Evolutionary conservation across 1,140 invertebrate genomes (phyloP), one percentile per base, ranked within the genome.

Genomic region (Cydia pomonella): DNA sequence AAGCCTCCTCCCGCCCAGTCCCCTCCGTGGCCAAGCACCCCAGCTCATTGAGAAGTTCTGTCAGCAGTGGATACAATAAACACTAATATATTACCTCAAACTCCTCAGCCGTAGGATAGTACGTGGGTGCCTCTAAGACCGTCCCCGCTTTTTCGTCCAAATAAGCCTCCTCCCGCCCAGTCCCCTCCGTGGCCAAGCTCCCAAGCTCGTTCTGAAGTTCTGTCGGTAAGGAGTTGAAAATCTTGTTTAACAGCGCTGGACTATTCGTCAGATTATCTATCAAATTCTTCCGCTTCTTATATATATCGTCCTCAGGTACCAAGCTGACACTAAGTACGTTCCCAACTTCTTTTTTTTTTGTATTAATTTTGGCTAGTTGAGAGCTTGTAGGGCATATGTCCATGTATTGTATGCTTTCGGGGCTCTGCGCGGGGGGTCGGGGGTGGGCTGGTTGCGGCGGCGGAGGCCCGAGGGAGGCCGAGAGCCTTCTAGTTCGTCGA

Each of bases 41-140:
- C 2, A 33, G 29, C 6, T 33, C 29, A 33, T 33, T 3, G 6
- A 2, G 6, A 33, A 33, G 3, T 33, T 33, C 29, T 3, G 29
- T 33, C 6, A 33, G 29, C 2, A 33, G 6, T 33, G 29, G 6
- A 33, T 33, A 33, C 3, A 33, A 33, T 33, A 33, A n/a, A 33
- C 29, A 33, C n/a, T 33, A 33, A 33, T 33, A 33, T n/a, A 6
- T 77, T 77, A 88, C 87, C 27, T 23, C 16, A 71, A 89, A 89
- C 75, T 89, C 85, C 7, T 72, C 76, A 72, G 75, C 75, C 0
- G 82, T 85, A 0, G 85, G 87, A 53, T 75, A 73, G 21, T 81
- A 89, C 3, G 80, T 59, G 0, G 85, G 84, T 2, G 85, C 86
- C 1, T 85, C 73, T 5, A 79, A 50, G 9, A 79, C 23, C 72